Evolutionary conservation across 2,888 invertebrate species (phyloP).

Genomic region (Omphaloscelis lunosa): DNA sequence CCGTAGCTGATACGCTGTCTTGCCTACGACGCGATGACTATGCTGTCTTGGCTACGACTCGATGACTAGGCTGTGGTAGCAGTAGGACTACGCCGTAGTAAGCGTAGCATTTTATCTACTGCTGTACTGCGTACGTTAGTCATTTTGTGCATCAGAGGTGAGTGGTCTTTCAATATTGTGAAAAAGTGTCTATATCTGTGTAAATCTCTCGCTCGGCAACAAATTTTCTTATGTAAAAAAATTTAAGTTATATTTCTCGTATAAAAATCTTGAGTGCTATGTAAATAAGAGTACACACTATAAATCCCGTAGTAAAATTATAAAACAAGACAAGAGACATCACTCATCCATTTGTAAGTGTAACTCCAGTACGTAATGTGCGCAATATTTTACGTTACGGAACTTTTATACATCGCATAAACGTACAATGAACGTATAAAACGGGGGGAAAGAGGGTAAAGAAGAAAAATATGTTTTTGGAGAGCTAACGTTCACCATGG

Average conservation of each 20-base stretch:
- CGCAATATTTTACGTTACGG: constrained; percentile 74
- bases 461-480: constrained; percentile 76
- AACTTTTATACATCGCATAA: constrained; percentile 75
- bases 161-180: not conserved
- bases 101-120: not conserved
- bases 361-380: constrained; percentile 63
- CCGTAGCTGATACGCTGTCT: not conserved
- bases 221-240: not conserved
- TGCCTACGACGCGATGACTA: not conserved
- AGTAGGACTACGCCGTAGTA: not conserved
- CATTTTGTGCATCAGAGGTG: not conserved
- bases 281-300: constrained; percentile 49
- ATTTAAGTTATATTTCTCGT: not conserved
- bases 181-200: not conserved
- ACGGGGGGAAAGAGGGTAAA: constrained; percentile 65
- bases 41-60: constrained; percentile 1
- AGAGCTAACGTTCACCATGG: constrained; percentile 59
- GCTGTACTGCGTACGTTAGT: too few relatives aligned
- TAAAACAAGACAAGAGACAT: constrained; percentile 54
- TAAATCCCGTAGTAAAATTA: constrained; percentile 57
- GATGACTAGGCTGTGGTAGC: constrained; percentile 5
- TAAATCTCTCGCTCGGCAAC: not conserved
- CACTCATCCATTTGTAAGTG: constrained; percentile 64
- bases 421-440: constrained; percentile 72
- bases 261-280: constrained; percentile 24